Evolutionary conservation across 2,797 vertebrate genomes (phyloP).

Genomic region (Myotis vivesi): DNA sequence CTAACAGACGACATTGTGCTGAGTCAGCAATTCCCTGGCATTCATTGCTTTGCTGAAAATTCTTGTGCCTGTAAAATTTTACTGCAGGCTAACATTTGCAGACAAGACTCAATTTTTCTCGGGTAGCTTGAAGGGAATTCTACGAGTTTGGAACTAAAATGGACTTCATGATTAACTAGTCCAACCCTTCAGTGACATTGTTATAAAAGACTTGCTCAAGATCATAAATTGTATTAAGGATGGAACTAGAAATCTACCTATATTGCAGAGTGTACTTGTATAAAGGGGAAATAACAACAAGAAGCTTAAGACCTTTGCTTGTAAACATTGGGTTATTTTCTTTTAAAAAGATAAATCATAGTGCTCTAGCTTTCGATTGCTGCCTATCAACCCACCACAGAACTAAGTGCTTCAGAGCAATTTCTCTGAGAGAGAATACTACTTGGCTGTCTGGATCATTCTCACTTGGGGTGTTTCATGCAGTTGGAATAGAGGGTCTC

Average conservation of each 20-base stretch:
- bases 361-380: background rate
- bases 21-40: slow-evolving; percentile 69
- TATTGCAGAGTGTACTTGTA: background rate
- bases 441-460: background rate
- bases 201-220: slow-evolving; percentile 31
- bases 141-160: slow-evolving; percentile 13
- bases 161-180: slow-evolving; percentile 20
- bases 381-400: background rate
- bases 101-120: slow-evolving; percentile 20
- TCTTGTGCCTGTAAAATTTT: slow-evolving; percentile 53
- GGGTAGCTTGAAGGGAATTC: slow-evolving; percentile 28
- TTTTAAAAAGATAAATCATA: background rate
- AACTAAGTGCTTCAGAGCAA: background rate
- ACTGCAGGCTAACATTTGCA: slow-evolving; percentile 59
- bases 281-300: background rate
- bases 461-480: background rate
- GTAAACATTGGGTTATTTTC: slow-evolving; percentile 14
- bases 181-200: slow-evolving; percentile 6
- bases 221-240: slow-evolving; percentile 11
- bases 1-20: slow-evolving; percentile 58
- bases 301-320: slow-evolving; percentile 9
- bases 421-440: background rate
- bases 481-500: background rate
- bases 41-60: slow-evolving; percentile 54
- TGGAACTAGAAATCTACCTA: slow-evolving; percentile 17